Evolutionary conservation across 2,797 vertebrate species (phyloP), one percentile per base, ranked within the genome.

Genomic region (Fistularia tabacaria): DNA sequence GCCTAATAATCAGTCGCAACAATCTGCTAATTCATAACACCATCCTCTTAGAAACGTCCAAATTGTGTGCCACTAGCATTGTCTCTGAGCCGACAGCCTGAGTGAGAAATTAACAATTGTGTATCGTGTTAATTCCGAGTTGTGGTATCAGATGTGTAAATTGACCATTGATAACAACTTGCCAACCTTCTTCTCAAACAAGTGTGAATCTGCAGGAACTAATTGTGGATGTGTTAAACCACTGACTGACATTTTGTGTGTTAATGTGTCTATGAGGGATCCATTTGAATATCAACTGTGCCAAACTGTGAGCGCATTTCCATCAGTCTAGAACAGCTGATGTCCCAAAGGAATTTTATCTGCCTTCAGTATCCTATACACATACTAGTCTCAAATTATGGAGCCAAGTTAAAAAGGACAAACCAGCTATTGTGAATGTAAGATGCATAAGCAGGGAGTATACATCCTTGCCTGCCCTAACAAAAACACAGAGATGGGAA

Each of bases 241-340:
- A 76, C 77, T 77, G 54, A 56, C 76, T 88, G 85, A 88, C 87
- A 80, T 84, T 85, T 77, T 82, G 75, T 81, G 84, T 84, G 84
- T 80, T 89, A 85, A 89, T 89, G 89, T 87, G 87, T 88, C 80
- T 80, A 83, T 74, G 77, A 69, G 81, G 79, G 84, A 79, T 81
- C 77, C 71, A 69, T 86, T 87, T 84, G 80, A 76, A 71, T 74
- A 64, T 77, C 86, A 88, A 88, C 86, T 84, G 82, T 80, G 81
- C 77, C 85, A 87, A 86, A 87, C 79, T 87, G 86, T 81, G 77
- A 83, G 81, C 72, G 76, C 78, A 80, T 76, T 81, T 86, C 66
- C 75, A 79, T 76, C 10, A 71, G 81, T 71, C 75, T 76, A 57
- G 74, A 80, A 79, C 68, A 59, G 67, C 62, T 64, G 64, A 62